Conservation (phyloP, 2,113 vertebrate genomes). For the Taxidea taxus region DNA sequence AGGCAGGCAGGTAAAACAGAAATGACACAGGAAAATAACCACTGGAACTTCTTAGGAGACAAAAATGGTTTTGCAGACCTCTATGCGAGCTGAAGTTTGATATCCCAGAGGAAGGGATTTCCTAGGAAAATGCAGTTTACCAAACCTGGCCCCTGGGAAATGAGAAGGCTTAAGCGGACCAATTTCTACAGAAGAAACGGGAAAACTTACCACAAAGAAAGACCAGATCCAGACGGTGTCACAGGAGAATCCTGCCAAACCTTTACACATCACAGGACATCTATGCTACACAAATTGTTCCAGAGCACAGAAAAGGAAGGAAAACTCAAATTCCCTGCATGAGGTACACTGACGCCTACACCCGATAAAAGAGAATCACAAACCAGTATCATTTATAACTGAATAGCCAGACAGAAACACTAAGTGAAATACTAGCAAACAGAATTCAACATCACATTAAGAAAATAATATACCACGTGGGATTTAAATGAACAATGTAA, state of each 20-base stretch:
- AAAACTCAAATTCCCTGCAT: neutral
- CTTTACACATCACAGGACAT: neutral
- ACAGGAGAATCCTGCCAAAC: neutral
- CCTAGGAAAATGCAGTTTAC: neutral
- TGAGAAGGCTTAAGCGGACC: neutral
- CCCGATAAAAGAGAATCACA: neutral
- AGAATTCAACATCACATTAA: neutral
- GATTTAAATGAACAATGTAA: neutral
- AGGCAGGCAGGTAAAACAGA: neutral
- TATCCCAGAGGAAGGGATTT: neutral
- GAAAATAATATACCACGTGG: neutral
- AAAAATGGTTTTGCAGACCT: neutral
- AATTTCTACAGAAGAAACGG: neutral
- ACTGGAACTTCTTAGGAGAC: neutral
- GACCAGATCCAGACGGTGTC: neutral
- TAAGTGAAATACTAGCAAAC: neutral
- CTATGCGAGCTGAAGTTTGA: neutral
- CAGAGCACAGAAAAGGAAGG: neutral
- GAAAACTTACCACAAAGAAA: neutral
- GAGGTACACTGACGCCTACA: neutral
- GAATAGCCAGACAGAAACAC: neutral
- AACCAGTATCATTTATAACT: neutral
- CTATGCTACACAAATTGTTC: neutral
- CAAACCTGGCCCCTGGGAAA: neutral
- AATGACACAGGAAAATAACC: neutral